A percentile compares a stretch with the other conserved stretches of the same genome.
Evolutionary conservation across 2,113 vertebrate species (phyloP).

Genomic region (Oenanthe oenanthe): DNA sequence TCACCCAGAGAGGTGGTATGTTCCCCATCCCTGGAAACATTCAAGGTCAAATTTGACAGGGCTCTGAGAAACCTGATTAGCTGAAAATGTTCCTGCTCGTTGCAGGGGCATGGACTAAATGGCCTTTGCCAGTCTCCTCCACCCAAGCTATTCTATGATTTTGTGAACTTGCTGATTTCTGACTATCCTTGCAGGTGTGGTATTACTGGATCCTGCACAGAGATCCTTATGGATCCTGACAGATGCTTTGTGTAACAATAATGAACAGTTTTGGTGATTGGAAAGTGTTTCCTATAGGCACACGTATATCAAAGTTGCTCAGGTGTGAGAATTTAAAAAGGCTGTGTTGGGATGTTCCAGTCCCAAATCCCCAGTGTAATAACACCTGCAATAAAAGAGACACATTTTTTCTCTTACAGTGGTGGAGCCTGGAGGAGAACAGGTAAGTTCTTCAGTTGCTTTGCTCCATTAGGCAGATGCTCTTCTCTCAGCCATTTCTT

Average conservation of each 20-base stretch:
- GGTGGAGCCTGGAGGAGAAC: background rate
- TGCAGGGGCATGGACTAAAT: background rate
- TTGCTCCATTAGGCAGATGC: background rate
- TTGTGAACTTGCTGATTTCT: background rate
- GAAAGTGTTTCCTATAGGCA: background rate
- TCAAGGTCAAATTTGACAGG: background rate
- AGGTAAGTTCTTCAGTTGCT: background rate
- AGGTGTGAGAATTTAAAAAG: background rate
- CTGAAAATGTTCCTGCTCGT: background rate
- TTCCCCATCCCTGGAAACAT: background rate
- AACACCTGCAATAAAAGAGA: background rate
- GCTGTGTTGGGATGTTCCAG: background rate
- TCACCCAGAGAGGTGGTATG: background rate
- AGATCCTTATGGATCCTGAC: background rate
- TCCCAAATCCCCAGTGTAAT: background rate
- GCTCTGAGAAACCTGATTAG: background rate
- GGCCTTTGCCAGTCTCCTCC: background rate
- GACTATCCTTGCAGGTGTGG: background rate
- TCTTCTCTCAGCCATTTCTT: background rate
- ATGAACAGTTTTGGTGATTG: background rate
- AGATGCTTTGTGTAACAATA: background rate
- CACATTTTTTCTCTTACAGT: background rate
- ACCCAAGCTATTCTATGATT: background rate
- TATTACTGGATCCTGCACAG: background rate
- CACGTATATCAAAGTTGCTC: background rate